These are phyloP conservation scores for Podarcis muralis DNA, from an alignment of 2,113 vertebrate species.

Conservation along the genomic window DNA sequence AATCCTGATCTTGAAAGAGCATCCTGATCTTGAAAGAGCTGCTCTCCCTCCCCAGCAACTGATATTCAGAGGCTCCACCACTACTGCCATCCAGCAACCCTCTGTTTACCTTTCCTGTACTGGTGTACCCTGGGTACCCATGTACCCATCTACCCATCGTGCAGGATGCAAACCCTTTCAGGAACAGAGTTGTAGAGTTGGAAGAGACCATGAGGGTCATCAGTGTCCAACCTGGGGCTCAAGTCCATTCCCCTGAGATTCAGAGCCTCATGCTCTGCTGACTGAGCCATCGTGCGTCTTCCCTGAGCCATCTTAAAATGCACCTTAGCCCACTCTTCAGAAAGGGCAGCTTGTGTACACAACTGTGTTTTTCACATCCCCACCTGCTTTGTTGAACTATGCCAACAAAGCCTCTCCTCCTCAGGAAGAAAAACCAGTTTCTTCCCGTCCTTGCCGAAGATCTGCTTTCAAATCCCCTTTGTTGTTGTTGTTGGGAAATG, in stretches of 20 bases:
- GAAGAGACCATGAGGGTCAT: too few relatives aligned
- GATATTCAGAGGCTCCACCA: not conserved
- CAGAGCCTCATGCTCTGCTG: not conserved
- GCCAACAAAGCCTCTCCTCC: not conserved
- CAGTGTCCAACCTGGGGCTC: too few relatives aligned
- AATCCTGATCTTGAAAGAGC: too few relatives aligned
- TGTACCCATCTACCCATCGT: not conserved
- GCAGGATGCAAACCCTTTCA: not conserved
- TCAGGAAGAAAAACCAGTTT: conserved; percentile 11
- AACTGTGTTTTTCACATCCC: not conserved
- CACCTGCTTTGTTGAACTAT: not conserved
- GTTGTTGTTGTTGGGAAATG: not conserved
- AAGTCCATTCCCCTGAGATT: too few relatives aligned
- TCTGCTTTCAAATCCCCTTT: not conserved
- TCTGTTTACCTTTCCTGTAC: not conserved
- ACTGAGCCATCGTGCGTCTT: not conserved
- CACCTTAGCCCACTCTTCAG: not conserved
- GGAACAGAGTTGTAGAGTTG: too few relatives aligned
- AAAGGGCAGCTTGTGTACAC: not conserved
- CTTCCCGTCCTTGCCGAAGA: not conserved
- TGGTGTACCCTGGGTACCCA: not conserved
- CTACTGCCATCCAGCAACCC: not conserved
- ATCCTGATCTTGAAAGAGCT: too few relatives aligned
- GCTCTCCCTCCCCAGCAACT: too few relatives aligned
- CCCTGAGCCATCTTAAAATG: not conserved